Conservation (phyloP, 2,888 invertebrate genomes). For the Eustalomyia histrio region DNA sequence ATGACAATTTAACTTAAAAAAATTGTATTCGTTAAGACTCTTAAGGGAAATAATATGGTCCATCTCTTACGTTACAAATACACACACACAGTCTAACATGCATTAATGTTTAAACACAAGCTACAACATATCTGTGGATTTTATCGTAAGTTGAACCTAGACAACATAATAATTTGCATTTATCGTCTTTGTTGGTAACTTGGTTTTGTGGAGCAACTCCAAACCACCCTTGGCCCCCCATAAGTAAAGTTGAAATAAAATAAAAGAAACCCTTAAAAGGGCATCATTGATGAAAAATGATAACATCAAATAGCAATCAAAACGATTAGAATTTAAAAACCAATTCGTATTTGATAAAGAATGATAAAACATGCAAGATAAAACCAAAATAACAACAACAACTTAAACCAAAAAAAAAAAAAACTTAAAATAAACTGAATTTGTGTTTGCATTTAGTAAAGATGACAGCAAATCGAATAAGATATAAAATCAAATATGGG, state of each 20-base stretch:
- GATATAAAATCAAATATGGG: slow-evolving; percentile 19
- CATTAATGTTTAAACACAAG: neutral
- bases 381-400: neutral
- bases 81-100: neutral
- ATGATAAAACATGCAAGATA: slow-evolving; percentile 8
- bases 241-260: neutral
- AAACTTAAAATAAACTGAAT: slow-evolving; percentile 16
- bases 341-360: slow-evolving; percentile 49
- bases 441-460: slow-evolving; percentile 21
- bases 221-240: too few relatives aligned
- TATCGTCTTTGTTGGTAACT: slow-evolving; percentile 11
- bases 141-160: slow-evolving; percentile 19
- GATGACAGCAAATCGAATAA: slow-evolving; percentile 31
- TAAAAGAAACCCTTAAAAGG: slow-evolving; percentile 42
- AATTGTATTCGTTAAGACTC: slow-evolving; percentile 48
- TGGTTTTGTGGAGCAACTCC: neutral
- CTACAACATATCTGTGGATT: slow-evolving; percentile 9
- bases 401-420: neutral
- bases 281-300: slow-evolving; percentile 62
- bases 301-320: slow-evolving; percentile 63
- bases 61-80: neutral
- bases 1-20: slow-evolving; percentile 57
- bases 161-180: slow-evolving; percentile 46
- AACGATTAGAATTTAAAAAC: slow-evolving; percentile 57
- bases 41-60: slow-evolving; percentile 52